Percentiles rank a stretch among this genome's conserved stretches.
phyloP scores from a whole-genome alignment of 2,113 vertebrate genomes.

The Chlorodrepanis virens region DNA sequence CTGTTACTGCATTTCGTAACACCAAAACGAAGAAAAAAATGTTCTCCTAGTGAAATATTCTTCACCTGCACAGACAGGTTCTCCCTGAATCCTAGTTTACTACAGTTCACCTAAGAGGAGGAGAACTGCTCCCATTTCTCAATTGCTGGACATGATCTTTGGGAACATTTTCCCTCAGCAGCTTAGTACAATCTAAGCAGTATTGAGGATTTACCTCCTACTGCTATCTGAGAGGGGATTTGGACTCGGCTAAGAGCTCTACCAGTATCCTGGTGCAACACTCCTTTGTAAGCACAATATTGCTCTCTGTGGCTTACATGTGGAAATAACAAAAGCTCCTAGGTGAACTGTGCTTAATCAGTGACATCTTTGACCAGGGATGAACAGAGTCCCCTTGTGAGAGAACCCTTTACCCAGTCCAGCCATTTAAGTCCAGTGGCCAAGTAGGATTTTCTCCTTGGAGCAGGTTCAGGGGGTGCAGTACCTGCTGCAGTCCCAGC shows the following conservation, averaged over 20 bases:
- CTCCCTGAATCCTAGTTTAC: background rate
- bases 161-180: background rate
- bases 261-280: background rate
- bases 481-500: background rate
- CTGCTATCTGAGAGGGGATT: background rate
- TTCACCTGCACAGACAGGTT: conserved; percentile 6
- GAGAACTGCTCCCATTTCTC: background rate
- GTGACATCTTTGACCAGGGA: background rate
- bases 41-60: background rate
- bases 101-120: background rate
- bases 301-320: background rate
- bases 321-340: background rate
- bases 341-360: background rate
- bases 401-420: background rate
- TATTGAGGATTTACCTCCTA: background rate
- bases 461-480: background rate
- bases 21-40: background rate
- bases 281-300: background rate
- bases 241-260: background rate
- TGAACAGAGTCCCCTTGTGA: fast-evolving
- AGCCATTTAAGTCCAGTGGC: background rate
- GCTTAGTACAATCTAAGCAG: background rate
- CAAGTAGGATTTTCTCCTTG: background rate
- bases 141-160: background rate
- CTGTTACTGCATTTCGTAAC: background rate